Base-by-base conservation (phyloP, 2,888 invertebrate species). In the Ectobius pallidus region DNA sequence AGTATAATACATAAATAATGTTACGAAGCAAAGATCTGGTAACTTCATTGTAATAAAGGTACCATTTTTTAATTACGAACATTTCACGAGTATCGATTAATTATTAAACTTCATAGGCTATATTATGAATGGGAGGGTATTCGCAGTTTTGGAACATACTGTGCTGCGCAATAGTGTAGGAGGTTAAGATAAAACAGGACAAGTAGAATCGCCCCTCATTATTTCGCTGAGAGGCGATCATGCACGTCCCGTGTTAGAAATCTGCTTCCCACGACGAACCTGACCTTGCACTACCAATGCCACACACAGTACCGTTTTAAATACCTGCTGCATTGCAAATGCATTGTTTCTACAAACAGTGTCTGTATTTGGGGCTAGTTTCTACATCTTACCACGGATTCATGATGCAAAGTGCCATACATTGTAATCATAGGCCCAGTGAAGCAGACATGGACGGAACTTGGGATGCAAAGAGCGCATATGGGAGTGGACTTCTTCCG, bases 201-300 rank as follows among this genome's bases (percentile, higher is more conserved):
- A 52, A 52, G 52, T 3, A 52, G 1, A 49, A 14, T 4, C 25
- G 11, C 25, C 27, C 22, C 32, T 58, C 58, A 58, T 58, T 58
- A 58, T 30, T 34, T 58, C 69, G 58, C 34, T 34, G 34, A 39
- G 27, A 30, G 34, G 58, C 69, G 58, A 49, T 34, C 69, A 22
- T 69, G 46, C 27, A n/a, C 46, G 46, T 18, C 30, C 11, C 49
- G 25, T 32, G 55, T 32, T 39, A 18, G 32, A 69, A 55, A 55
- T 69, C 69, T 34, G 34, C 52, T 55, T 44, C 52, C 52, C 32
- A 58, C 49, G 39, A 39, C 4, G 42, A 18, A 20, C 25, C 69
- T 27, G 32, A 34, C 39, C 39, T 34, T 30, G 55, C 55, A 7
- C 42, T 42, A 44, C 25, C 4, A 22, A 18, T 18, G 16, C 58